Conservation (phyloP, 2,113 vertebrate genomes). For the Brachionichthys hirsutus region DNA sequence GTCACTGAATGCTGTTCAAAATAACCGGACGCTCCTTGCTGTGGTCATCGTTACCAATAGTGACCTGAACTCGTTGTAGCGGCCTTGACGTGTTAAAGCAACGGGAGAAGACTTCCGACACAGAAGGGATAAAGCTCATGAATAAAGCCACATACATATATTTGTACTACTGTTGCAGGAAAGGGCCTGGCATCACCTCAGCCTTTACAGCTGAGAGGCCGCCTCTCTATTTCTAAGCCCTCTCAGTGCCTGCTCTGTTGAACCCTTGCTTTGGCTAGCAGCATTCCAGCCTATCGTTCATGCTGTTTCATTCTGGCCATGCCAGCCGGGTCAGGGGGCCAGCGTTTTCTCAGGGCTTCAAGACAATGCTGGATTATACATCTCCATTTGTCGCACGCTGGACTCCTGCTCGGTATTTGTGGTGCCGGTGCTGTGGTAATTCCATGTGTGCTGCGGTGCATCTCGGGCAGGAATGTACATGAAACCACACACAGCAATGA, state of each 20-base stretch:
- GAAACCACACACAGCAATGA: conserved; percentile 25
- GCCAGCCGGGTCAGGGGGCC: conserved; percentile 71
- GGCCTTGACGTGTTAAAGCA: conserved; percentile 52
- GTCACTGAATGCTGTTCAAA: conserved; percentile 15
- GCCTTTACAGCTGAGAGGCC: conserved; percentile 47
- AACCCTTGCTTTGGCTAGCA: conserved; percentile 60
- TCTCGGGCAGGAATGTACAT: neutral
- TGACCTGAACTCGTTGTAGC: conserved; percentile 54
- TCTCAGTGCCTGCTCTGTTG: conserved; percentile 52
- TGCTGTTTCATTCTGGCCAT: conserved; percentile 63
- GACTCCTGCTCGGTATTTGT: neutral
- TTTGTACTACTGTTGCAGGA: conserved; percentile 51
- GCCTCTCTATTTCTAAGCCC: conserved; percentile 56
- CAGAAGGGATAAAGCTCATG: conserved; percentile 48
- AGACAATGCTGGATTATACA: conserved; percentile 38
- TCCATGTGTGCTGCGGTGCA: neutral
- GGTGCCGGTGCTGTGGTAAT: neutral
- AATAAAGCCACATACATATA: conserved; percentile 46
- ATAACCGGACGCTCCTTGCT: conserved; percentile 16
- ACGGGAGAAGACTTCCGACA: conserved; percentile 57
- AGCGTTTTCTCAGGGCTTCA: conserved; percentile 70
- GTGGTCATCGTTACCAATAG: conserved; percentile 34
- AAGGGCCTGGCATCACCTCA: conserved; percentile 61
- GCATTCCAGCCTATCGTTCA: conserved; percentile 72
- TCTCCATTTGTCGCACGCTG: neutral